Percentiles rank a stretch among this genome's conserved stretches.
Conservation (phyloP, 2,113 vertebrate species). For the Solea senegalensis region DNA sequence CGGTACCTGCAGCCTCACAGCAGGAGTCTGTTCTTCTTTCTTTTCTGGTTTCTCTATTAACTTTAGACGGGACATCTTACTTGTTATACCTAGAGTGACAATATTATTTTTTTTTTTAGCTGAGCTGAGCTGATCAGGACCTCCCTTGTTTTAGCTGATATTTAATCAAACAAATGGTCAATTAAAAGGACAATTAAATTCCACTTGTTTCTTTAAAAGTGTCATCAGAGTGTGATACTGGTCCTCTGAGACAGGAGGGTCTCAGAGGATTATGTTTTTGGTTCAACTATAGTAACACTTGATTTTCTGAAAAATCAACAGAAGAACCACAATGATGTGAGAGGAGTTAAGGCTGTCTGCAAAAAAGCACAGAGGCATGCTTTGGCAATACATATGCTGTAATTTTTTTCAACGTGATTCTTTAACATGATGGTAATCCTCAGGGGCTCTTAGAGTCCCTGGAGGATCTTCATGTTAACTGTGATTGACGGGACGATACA, state of each 20-base stretch:
- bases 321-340: conserved; percentile 10
- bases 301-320: no score
- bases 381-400: conserved; percentile 13
- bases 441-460: conserved; percentile 21
- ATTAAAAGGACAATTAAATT: conserved; percentile 6
- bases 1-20: no score
- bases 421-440: conserved; percentile 25
- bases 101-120: no score
- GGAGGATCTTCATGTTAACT: conserved; percentile 27
- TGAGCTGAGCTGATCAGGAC: no score
- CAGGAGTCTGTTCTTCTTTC: no score
- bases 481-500: conserved; percentile 43
- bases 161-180: conserved; percentile 21
- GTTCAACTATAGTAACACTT: conserved; percentile 17
- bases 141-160: not conserved
- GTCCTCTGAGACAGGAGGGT: not conserved
- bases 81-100: no score
- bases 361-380: conserved; percentile 11
- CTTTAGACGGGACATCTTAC: no score
- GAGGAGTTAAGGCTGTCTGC: conserved; percentile 6
- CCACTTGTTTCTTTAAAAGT: conserved; percentile 15
- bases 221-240: conserved; percentile 3
- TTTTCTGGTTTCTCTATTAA: no score
- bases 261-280: conserved; percentile 12
- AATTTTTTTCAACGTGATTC: conserved; percentile 2